These are phyloP conservation scores for Trachelus troglodyta DNA, from an alignment of 2,888 invertebrate genomes.

Conservation along the genomic window DNA sequence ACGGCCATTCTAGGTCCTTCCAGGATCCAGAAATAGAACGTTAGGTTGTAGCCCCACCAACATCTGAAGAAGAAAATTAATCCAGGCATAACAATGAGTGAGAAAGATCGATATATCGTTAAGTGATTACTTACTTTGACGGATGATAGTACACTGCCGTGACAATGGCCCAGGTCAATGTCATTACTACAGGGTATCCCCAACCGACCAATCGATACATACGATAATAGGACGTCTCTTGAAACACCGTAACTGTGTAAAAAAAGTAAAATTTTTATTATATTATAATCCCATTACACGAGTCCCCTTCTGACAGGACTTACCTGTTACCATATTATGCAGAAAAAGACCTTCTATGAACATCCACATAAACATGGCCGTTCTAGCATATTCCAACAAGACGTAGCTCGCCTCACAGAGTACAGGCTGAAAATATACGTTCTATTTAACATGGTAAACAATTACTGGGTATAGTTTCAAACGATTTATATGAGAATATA, in stretches of 20 bases:
- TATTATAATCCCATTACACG: not conserved
- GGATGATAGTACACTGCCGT: slow-evolving; percentile 70
- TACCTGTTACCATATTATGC: slow-evolving; percentile 83
- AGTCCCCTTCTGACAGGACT: slow-evolving; percentile 29
- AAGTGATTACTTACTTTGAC: slow-evolving; percentile 59
- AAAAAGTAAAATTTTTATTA: not conserved
- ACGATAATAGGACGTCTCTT: slow-evolving; percentile 75
- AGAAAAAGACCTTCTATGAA: slow-evolving; percentile 93
- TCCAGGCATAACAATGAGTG: not conserved
- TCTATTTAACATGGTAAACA: not conserved
- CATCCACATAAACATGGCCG: slow-evolving; percentile 97
- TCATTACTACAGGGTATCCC: slow-evolving; percentile 78
- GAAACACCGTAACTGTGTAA: slow-evolving; percentile 73
- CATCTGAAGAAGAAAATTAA: slow-evolving; percentile 67
- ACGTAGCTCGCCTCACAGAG: slow-evolving; percentile 84
- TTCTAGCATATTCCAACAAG: slow-evolving; percentile 87
- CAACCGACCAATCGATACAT: slow-evolving; percentile 77
- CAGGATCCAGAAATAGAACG: slow-evolving; percentile 86
- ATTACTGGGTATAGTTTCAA: not conserved
- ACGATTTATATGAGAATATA: not conserved
- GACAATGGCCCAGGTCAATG: slow-evolving; percentile 75
- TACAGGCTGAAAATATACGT: slow-evolving; percentile 72
- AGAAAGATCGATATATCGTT: not conserved
- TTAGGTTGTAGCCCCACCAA: slow-evolving; percentile 89
- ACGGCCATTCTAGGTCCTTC: slow-evolving; percentile 87